Conservation (phyloP, 1,140 invertebrate genomes). For the Panagrolaimus sp. region DNA sequence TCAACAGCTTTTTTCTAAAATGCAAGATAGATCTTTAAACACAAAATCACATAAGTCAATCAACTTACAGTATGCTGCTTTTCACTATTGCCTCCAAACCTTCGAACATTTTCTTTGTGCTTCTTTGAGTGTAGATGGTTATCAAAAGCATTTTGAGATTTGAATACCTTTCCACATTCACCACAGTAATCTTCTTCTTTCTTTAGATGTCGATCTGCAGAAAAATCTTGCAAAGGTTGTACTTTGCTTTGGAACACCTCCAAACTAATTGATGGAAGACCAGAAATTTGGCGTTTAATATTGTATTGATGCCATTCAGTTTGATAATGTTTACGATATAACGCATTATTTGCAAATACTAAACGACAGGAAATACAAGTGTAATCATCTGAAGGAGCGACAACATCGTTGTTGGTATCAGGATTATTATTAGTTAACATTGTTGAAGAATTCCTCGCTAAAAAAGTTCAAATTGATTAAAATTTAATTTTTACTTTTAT, state of each 20-base stretch:
- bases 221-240: slow-evolving; percentile 20
- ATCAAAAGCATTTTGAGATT: slow-evolving; percentile 74
- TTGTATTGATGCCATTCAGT: slow-evolving; percentile 86
- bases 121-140: slow-evolving; percentile 90
- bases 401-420: no score
- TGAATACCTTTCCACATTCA: slow-evolving; percentile 78
- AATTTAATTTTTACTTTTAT: no score
- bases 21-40: background rate
- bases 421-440: no score
- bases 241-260: slow-evolving; percentile 47
- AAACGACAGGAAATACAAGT: slow-evolving; percentile 84
- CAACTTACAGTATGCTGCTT: background rate
- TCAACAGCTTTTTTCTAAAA: slow-evolving; percentile 64
- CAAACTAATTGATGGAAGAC: slow-evolving; percentile 49
- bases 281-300: slow-evolving; percentile 75
- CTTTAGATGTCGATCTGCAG: background rate
- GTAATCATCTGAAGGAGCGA: slow-evolving; percentile 38
- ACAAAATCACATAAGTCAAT: no score
- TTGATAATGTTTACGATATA: slow-evolving; percentile 83
- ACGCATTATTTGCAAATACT: slow-evolving; percentile 72
- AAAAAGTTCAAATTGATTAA: no score
- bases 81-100: slow-evolving; percentile 10
- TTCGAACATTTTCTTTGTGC: slow-evolving; percentile 68
- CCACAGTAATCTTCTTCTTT: slow-evolving; percentile 68
- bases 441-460: no score